Evolutionary conservation across 2,113 vertebrate species (phyloP), one percentile per base, ranked within the genome.

Genomic region (Scomber scombrus): DNA sequence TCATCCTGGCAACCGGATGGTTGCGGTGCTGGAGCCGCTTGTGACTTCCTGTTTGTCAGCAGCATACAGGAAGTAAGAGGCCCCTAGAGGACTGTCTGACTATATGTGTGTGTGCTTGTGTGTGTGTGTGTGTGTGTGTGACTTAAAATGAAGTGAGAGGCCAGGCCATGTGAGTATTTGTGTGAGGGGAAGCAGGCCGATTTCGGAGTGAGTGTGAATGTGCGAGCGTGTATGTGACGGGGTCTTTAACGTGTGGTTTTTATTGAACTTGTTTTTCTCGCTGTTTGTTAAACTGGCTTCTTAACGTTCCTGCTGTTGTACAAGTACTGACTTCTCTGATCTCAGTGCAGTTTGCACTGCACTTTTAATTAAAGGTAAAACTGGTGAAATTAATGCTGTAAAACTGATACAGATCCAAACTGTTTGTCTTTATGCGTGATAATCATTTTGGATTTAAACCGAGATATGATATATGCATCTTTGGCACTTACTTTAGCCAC

Each of bases 1-100:
- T 87, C 78, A 56, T 65, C 43, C 57, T 57, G 67, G 60, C 85
- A 78, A 60, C 79, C 84, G 84, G 87, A 90, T 83, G 74, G 45
- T 78, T 87, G 92, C 13, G 69, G 87, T 79, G 49, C 64, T 58
- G 31, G 81, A 87, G 86, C 57, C 2, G 19, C 14, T 29, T 67
- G 49, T 70, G 85, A 91, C 90, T 93, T 93, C 91, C 91, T 92
- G 90, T 92, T 90, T 93, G 88, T 91, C 71, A 89, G 85, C 74
- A 54, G 82, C 71, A 65, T 71, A 76, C 88, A 92, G 92, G 92
- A 93, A 91, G 84, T 83, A 56, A 60, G 81, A 88, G 84, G 84
- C 86, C 84, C 49, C 55, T 43, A 29, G 62, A 85, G 79, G 57
- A 83, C 23, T 13, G n/a, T 68, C 52, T 81, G 62, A 26, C 3